phyloP scores from a whole-genome alignment of 35 echinoderm and acorn worm genomes.

The Apostichopus parvimensis region DNA sequence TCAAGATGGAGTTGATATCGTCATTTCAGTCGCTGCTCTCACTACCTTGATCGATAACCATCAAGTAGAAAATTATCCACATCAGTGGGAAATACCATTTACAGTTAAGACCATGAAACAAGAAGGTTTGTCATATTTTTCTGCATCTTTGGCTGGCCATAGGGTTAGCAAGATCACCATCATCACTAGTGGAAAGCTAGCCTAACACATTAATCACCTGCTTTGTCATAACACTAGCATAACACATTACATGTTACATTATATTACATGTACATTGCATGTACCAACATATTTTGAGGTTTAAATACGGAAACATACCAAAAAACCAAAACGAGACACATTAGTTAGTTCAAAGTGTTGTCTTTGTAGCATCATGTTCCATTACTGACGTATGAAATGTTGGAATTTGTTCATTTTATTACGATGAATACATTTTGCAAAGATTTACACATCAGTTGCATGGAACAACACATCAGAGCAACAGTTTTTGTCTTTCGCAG shows the following conservation, averaged over 20 bases:
- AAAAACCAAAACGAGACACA: too few species aligned
- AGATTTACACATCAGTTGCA: too few species aligned
- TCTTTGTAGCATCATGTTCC: too few species aligned
- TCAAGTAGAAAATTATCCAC: slow-evolving; percentile 36
- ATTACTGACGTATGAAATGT: too few species aligned
- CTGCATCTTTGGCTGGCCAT: background rate
- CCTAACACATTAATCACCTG: background rate
- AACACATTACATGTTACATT: background rate
- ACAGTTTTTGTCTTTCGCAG: too few species aligned
- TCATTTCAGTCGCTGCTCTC: slow-evolving; percentile 14
- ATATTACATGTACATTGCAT: background rate
- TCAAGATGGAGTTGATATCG: slow-evolving; percentile 4
- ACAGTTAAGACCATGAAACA: slow-evolving; percentile 10
- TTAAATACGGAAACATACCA: too few species aligned
- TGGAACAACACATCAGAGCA: too few species aligned
- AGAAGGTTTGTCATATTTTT: background rate
- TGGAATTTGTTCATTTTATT: too few species aligned
- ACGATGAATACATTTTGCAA: too few species aligned
- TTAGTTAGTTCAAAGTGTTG: too few species aligned
- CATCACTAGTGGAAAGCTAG: background rate
- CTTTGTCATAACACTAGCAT: background rate
- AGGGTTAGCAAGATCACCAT: background rate
- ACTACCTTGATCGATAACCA: slow-evolving; percentile 35
- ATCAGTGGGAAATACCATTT: slow-evolving; percentile 52
- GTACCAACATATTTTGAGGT: too few species aligned